Evolutionary conservation across 2,888 invertebrate species (phyloP), one percentile per base, ranked within the genome.

Genomic region (Pachliopta kotzebuea): DNA sequence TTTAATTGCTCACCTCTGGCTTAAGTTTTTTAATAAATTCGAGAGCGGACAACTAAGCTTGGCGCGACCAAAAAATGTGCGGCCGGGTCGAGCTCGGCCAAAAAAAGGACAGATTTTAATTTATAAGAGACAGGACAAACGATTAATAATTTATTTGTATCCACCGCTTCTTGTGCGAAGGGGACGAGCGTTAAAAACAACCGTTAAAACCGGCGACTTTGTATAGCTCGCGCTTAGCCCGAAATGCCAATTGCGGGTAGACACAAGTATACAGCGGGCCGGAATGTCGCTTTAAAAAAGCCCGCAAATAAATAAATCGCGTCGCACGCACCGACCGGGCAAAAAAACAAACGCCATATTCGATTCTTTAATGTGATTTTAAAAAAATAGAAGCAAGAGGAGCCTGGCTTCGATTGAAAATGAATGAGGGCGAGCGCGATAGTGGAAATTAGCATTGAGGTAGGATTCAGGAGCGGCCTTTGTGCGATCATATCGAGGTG

Each of bases 391-490:
- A 88, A 88, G 83, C 79, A 85, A 85, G 80, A 84, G 79, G 84
- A 85, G 83, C 78, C 83, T 84, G 87, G 85, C 80, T 90, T 81
- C 90, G 90, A 91, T 91, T 90, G 91, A 90, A 91, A 91, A 91
- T 90, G 91, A 91, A 90, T 90, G 91, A 90, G 90, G 84, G 86
- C 86, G 90, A 87, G 80, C 85, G 86, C 90, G 92, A 92, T 92
- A 92, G 91, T 90, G 90, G 92, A 91, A 92, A 92, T 92, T 92
- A 92, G 92, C 92, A 92, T 92, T 85, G 91, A 88, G 87, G 86
- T 84, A 86, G 88, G 89, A 89, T 87, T 85, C 89, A 87, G 89
- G 80, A 88, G 88, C 90, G 90, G 87, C 85, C 87, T 91, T 92
- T 92, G 92, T 92, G 90, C 87, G 91, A 91, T 91, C 90, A 90